phyloP scores from a whole-genome alignment of 2,797 vertebrate genomes.

The Gadopsis bispinosus region DNA sequence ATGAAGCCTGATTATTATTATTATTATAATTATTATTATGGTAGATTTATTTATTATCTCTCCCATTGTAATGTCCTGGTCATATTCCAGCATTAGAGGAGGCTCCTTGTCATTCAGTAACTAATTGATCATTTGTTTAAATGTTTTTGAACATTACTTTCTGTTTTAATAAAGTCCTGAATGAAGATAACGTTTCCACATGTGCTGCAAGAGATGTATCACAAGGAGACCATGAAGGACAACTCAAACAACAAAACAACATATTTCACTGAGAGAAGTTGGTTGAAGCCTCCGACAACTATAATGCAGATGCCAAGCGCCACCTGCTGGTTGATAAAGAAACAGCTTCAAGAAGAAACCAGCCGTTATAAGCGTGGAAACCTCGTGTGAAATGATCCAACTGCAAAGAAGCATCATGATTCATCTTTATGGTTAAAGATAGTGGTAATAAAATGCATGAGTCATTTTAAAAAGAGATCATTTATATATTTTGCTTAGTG shows the following conservation, averaged over 20 bases:
- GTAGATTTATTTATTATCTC: too few relatives aligned
- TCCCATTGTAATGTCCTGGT: background rate
- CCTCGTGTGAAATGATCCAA: background rate
- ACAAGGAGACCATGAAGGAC: background rate
- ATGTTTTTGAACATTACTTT: background rate
- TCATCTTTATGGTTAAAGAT: background rate
- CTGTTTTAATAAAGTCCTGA: too few relatives aligned
- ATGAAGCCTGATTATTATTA: too few relatives aligned
- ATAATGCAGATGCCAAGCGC: constrained; percentile 1
- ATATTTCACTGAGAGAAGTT: background rate
- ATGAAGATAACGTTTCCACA: background rate
- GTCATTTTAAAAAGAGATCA: background rate
- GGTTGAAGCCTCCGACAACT: background rate
- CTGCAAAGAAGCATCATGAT: background rate
- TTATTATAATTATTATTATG: too few relatives aligned
- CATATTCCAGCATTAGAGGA: background rate
- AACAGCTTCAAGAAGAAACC: background rate
- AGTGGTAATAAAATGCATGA: background rate
- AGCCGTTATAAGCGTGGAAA: background rate
- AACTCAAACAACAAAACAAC: background rate
- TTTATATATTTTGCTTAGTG: background rate
- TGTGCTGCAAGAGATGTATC: background rate
- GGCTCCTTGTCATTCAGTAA: background rate
- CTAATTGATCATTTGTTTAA: background rate
- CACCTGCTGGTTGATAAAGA: constrained; percentile 33